These are phyloP conservation scores for Diabrotica virgifera DNA, from an alignment of 1,140 invertebrate species.

Conservation along the genomic window DNA sequence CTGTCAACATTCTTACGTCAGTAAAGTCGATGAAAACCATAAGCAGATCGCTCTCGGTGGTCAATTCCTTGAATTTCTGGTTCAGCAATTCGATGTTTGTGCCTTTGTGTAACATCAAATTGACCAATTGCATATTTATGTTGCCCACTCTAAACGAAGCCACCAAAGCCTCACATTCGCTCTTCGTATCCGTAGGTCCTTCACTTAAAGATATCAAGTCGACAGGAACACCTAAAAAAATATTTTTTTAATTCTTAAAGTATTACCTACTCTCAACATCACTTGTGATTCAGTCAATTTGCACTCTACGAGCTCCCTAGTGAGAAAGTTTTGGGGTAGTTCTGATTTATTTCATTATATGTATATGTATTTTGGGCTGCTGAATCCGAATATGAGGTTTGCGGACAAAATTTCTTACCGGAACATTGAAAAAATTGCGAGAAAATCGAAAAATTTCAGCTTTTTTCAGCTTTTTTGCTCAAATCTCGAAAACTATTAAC, in stretches of 20 bases:
- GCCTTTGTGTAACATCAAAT: constrained; percentile 31
- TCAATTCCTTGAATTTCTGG: constrained; percentile 34
- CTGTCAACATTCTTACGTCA: constrained; percentile 24
- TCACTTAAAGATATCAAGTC: constrained; percentile 33
- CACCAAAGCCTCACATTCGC: constrained; percentile 31
- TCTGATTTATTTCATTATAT: too few relatives aligned
- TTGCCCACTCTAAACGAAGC: constrained; percentile 31
- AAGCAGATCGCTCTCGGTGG: constrained; percentile 29
- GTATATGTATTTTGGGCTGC: too few relatives aligned
- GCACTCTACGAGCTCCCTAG: too few relatives aligned
- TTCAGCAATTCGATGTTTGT: constrained; percentile 31
- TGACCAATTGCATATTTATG: constrained; percentile 35
- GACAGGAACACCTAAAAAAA: constrained; percentile 30
- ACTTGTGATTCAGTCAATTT: too few relatives aligned
- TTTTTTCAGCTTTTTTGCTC: too few relatives aligned
- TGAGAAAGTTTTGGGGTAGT: too few relatives aligned
- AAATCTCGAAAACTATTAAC: too few relatives aligned
- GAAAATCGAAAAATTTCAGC: too few relatives aligned
- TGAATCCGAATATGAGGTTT: too few relatives aligned
- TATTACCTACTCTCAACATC: too few relatives aligned
- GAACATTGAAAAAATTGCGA: too few relatives aligned
- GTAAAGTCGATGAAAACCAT: constrained; percentile 39
- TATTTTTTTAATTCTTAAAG: not conserved
- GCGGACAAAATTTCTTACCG: too few relatives aligned
- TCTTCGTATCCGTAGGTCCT: constrained; percentile 31